Conservation (phyloP, 2,113 vertebrate species). For the Raja brachyura region DNA sequence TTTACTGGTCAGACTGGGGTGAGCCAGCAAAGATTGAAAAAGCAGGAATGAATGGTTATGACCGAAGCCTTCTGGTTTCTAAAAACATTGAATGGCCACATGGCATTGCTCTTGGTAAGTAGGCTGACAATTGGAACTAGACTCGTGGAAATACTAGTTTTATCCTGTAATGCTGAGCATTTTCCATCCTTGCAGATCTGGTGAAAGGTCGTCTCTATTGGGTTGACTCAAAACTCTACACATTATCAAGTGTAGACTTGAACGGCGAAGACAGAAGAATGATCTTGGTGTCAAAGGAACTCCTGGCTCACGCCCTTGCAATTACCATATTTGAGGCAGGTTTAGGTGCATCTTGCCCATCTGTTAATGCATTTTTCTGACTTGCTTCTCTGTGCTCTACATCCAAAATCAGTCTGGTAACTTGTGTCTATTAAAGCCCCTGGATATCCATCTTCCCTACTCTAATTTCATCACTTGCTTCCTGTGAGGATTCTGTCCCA, state of each 20-base stretch:
- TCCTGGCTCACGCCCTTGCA: constrained; percentile 86
- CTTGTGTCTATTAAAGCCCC: too few relatives aligned
- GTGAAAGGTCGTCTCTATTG: constrained; percentile 92
- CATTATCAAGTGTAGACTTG: constrained; percentile 84
- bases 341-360: background rate
- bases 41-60: constrained; percentile 90
- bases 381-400: too few relatives aligned
- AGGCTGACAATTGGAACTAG: background rate
- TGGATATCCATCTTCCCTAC: too few relatives aligned
- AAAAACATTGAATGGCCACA: constrained; percentile 93
- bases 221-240: constrained; percentile 94
- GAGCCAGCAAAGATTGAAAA: constrained; percentile 97
- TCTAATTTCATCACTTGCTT: too few relatives aligned
- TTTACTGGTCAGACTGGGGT: constrained; percentile 98
- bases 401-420: too few relatives aligned
- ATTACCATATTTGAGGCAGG: constrained; percentile 92
- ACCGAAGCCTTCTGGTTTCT: constrained; percentile 79
- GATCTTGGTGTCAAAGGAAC: constrained; percentile 77
- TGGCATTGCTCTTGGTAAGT: constrained; percentile 85
- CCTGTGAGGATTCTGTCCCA: too few relatives aligned
- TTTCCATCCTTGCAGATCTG: constrained; percentile 63
- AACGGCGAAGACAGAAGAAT: constrained; percentile 89
- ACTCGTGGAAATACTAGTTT: too few relatives aligned
- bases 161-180: too few relatives aligned
- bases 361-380: too few relatives aligned